phyloP scores from a whole-genome alignment of 2,113 vertebrate species.

The Craseonycteris thonglongyai region DNA sequence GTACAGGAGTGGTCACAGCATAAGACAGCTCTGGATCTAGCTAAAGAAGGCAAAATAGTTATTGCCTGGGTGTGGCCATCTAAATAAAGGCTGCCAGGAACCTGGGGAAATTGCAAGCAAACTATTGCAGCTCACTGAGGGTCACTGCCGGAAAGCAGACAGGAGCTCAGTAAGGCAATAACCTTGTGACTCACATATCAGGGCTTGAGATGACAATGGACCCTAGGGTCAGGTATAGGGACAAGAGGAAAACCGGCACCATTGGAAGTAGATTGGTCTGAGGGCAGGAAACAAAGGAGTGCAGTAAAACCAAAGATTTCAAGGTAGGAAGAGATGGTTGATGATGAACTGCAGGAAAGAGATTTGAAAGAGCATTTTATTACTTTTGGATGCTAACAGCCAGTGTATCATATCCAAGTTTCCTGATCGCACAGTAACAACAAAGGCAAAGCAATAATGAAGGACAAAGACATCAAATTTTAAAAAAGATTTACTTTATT shows the following conservation, averaged over 20 bases:
- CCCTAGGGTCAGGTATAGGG: background rate
- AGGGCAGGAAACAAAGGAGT: slow-evolving; percentile 39
- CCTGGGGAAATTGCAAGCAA: slow-evolving; percentile 29
- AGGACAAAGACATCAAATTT: slow-evolving; percentile 54
- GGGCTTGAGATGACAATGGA: slow-evolving; percentile 45
- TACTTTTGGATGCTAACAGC: slow-evolving; percentile 64
- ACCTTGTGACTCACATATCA: slow-evolving; percentile 18
- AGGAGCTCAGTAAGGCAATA: slow-evolving; percentile 38
- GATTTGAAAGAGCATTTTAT: slow-evolving; percentile 71
- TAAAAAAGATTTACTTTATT: slow-evolving; percentile 61
- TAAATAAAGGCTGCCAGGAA: background rate
- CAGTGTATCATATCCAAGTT: slow-evolving; percentile 66
- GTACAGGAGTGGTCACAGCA: background rate
- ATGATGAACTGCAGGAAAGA: slow-evolving; percentile 61
- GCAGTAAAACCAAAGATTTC: slow-evolving; percentile 55
- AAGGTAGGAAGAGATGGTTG: slow-evolving; percentile 58
- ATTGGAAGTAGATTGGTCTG: background rate
- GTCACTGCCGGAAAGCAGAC: slow-evolving; percentile 17
- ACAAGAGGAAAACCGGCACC: slow-evolving; percentile 25
- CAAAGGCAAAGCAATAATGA: slow-evolving; percentile 66
- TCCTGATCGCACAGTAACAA: slow-evolving; percentile 65
- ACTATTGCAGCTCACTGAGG: background rate
- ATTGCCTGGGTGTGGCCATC: background rate
- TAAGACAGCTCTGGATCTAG: background rate
- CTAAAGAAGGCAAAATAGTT: background rate